Evolutionary conservation across 2,888 invertebrate species (phyloP).

Genomic region (Zhuqinia jingwanae): DNA sequence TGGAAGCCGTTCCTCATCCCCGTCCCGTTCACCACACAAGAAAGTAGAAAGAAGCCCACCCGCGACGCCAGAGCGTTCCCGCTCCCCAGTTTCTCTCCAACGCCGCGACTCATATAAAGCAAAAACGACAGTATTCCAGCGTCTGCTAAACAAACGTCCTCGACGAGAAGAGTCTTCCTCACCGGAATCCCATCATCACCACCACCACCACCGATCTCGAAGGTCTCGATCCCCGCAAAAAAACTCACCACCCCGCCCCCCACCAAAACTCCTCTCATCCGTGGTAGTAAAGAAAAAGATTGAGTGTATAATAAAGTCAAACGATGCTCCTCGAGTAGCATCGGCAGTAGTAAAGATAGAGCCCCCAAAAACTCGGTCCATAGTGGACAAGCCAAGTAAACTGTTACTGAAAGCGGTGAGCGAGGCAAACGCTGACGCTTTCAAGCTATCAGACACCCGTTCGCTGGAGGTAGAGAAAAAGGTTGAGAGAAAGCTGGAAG

Average conservation of each 20-base stretch:
- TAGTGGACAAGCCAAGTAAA: slow-evolving; percentile 34
- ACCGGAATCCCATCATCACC: too few relatives aligned
- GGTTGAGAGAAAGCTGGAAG: slow-evolving; percentile 1
- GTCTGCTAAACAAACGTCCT: too few relatives aligned
- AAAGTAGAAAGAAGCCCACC: neutral
- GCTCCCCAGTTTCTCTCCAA: neutral
- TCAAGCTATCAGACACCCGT: neutral
- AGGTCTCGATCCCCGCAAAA: too few relatives aligned
- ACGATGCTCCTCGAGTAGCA: slow-evolving; percentile 11
- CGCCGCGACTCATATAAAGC: neutral
- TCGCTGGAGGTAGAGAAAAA: neutral
- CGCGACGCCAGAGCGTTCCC: neutral
- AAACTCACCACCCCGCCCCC: slow-evolving; percentile 21
- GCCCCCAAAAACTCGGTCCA: neutral
- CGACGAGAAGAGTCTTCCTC: too few relatives aligned
- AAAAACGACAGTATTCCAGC: too few relatives aligned
- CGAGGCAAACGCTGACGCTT: slow-evolving; percentile 42
- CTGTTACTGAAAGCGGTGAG: slow-evolving; percentile 24
- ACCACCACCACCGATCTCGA: too few relatives aligned
- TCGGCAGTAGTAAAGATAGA: slow-evolving; percentile 25
- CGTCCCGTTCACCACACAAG: neutral
- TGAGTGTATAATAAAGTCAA: slow-evolving; percentile 11
- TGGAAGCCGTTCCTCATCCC: neutral
- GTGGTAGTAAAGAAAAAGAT: slow-evolving; percentile 16
- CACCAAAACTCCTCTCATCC: neutral